Conservation (phyloP, 2,113 vertebrate species). For the Clarias gariepinus region DNA sequence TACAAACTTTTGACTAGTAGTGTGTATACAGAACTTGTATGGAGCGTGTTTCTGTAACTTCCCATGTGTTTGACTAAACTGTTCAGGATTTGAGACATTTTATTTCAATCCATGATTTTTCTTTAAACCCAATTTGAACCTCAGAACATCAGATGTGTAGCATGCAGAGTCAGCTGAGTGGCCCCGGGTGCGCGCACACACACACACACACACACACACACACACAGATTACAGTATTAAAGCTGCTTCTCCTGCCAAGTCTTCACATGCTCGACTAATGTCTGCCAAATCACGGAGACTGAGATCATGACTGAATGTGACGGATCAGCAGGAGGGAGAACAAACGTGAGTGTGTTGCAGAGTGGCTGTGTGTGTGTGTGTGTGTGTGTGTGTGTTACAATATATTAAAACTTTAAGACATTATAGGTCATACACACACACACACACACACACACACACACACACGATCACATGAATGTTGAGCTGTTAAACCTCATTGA, state of each 20-base stretch:
- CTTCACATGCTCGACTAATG: conserved; percentile 10
- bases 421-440: neutral
- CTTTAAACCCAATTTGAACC: neutral
- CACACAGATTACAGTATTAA: neutral
- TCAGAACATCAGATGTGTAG: neutral
- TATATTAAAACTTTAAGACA: neutral
- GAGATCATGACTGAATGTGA: conserved; percentile 3
- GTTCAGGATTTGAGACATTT: too few species aligned
- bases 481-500: neutral
- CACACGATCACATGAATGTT: neutral
- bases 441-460: neutral
- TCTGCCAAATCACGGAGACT: conserved; percentile 8
- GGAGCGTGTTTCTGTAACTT: too few species aligned
- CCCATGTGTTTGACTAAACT: too few species aligned
- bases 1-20: too few species aligned
- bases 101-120: neutral
- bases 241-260: neutral
- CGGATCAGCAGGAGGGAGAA: neutral
- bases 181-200: neutral
- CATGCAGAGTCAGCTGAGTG: neutral
- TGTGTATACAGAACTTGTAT: too few species aligned
- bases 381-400: neutral
- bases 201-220: neutral
- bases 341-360: neutral
- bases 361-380: neutral